Evolutionary conservation across 2,888 invertebrate genomes (phyloP).

Genomic region (Polyommatus iphigenia): DNA sequence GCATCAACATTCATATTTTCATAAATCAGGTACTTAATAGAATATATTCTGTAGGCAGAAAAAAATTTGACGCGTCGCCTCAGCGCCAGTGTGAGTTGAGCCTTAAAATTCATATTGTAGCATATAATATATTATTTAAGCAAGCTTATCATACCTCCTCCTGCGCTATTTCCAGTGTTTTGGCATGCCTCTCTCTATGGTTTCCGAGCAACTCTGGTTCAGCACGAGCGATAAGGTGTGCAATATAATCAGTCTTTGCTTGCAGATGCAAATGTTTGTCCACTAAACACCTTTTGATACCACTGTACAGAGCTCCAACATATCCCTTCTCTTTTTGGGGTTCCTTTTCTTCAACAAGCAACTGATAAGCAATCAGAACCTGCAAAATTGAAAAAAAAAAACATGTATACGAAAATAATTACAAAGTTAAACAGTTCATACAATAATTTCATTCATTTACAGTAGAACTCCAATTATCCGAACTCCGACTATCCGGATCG

Average conservation of each 20-base stretch:
- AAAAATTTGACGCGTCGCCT: too few relatives aligned
- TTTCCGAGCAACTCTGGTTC: slow-evolving; percentile 95
- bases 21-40: too few relatives aligned
- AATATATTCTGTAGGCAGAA: too few relatives aligned
- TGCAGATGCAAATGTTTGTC: slow-evolving; percentile 94
- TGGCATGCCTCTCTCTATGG: slow-evolving; percentile 94
- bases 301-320: slow-evolving; percentile 91
- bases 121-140: too few relatives aligned
- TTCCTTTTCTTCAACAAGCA: slow-evolving; percentile 91
- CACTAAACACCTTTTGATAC: slow-evolving; percentile 91
- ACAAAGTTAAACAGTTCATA: background rate
- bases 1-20: too few relatives aligned
- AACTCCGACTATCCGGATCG: too few relatives aligned
- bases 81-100: too few relatives aligned
- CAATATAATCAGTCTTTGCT: slow-evolving; percentile 93
- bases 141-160: slow-evolving; percentile 83
- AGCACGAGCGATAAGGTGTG: slow-evolving; percentile 91
- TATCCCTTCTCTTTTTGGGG: slow-evolving; percentile 94
- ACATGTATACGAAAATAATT: background rate
- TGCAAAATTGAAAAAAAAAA: slow-evolving; percentile 44
- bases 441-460: too few relatives aligned
- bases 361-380: slow-evolving; percentile 89
- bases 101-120: too few relatives aligned
- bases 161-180: slow-evolving; percentile 97
- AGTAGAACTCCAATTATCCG: too few relatives aligned